phyloP scores from a whole-genome alignment of 1,140 invertebrate genomes.

The Homalodisca vitripennis region DNA sequence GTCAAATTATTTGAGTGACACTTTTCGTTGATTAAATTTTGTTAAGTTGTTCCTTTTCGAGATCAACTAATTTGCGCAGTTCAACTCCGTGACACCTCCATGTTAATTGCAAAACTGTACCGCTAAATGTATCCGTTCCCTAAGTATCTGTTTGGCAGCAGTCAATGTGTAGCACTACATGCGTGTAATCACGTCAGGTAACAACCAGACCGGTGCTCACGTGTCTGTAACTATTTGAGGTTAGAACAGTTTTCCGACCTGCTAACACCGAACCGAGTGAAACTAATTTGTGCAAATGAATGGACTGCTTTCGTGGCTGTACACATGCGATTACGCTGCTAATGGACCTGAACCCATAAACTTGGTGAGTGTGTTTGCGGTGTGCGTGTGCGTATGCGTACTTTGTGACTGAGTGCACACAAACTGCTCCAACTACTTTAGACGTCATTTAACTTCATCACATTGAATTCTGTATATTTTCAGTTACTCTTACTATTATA shows the following conservation, averaged over 20 bases:
- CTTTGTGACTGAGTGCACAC: not conserved
- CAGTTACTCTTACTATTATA: too few species aligned
- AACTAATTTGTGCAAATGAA: constrained; percentile 12
- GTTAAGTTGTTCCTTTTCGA: too few species aligned
- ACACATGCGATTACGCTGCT: not conserved
- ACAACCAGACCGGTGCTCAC: not conserved
- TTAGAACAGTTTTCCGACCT: constrained; percentile 2
- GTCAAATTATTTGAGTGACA: too few species aligned
- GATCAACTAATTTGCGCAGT: too few species aligned
- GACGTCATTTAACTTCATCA: constrained; percentile 10
- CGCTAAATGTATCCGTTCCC: too few species aligned
- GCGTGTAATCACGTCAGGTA: too few species aligned
- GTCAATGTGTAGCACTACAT: too few species aligned
- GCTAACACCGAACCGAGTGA: not conserved
- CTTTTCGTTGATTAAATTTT: too few species aligned
- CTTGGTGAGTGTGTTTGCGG: not conserved
- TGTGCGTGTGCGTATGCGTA: not conserved
- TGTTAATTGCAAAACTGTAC: too few species aligned
- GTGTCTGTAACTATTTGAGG: constrained; percentile 3
- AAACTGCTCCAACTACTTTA: not conserved
- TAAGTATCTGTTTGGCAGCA: too few species aligned
- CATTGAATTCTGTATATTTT: too few species aligned
- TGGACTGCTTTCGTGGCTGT: not conserved
- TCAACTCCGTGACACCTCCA: too few species aligned
- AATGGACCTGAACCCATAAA: not conserved